Percentiles rank a stretch among this genome's conserved stretches.
These are phyloP conservation scores for Embiotoca jacksoni DNA, from an alignment of 2,113 vertebrate species.

Conservation along the genomic window DNA sequence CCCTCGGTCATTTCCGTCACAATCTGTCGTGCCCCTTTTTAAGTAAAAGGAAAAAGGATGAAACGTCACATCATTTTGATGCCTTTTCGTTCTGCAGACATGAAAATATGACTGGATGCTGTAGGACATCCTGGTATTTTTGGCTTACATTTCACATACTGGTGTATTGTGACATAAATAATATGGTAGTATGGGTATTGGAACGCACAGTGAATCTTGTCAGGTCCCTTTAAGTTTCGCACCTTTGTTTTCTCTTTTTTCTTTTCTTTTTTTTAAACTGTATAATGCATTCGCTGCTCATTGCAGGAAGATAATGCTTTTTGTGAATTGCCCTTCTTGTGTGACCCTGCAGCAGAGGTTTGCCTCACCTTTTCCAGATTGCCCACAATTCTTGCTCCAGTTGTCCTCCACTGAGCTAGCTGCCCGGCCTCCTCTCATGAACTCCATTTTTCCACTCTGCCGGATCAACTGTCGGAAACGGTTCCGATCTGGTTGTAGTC, in stretches of 20 bases:
- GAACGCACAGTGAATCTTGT: background rate
- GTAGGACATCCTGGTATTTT: too few species aligned
- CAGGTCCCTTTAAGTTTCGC: background rate
- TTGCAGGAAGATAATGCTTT: background rate
- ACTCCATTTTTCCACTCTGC: background rate
- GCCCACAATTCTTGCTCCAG: background rate
- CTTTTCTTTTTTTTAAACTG: background rate
- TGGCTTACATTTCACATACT: too few species aligned
- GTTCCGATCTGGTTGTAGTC: background rate
- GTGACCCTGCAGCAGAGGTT: background rate
- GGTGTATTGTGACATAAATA: too few species aligned
- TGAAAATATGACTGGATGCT: too few species aligned
- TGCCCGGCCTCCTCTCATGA: background rate
- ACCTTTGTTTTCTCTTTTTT: background rate
- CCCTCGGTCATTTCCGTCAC: too few species aligned
- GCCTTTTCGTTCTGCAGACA: too few species aligned
- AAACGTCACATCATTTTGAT: too few species aligned
- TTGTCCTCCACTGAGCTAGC: background rate
- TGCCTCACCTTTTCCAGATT: conserved; percentile 3
- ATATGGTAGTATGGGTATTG: too few species aligned
- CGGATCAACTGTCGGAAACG: background rate
- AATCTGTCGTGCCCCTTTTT: too few species aligned
- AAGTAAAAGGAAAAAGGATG: too few species aligned
- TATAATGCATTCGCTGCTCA: background rate
- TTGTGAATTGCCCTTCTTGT: background rate